Conservation (phyloP, 92 coral and sea anemone species). For the Palythoa grandis region DNA sequence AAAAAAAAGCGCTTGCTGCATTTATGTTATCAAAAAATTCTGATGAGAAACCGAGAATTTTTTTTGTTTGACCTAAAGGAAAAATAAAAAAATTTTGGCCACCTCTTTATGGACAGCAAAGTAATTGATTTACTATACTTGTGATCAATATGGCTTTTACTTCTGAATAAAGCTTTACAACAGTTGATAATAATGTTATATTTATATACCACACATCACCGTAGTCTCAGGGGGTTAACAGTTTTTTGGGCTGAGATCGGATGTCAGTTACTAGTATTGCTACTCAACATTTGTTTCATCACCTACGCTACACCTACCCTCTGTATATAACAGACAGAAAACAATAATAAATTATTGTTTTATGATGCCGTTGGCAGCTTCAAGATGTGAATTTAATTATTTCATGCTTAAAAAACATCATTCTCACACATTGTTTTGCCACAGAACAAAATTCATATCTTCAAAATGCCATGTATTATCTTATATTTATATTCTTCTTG, state of each 20-base stretch:
- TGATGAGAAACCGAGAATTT: no score
- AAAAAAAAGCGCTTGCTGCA: no score
- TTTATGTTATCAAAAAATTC: no score
- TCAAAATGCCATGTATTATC: conserved; percentile 27
- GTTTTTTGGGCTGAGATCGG: no score
- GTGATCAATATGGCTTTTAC: not conserved
- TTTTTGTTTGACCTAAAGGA: no score
- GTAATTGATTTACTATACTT: no score
- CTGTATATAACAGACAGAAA: not conserved
- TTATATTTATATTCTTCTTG: not conserved
- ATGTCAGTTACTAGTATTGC: no score
- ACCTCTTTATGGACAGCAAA: no score
- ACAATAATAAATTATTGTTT: not conserved
- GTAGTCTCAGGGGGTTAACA: not conserved
- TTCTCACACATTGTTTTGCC: conserved; percentile 37
- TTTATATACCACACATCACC: conserved; percentile 40
- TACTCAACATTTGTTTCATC: not conserved
- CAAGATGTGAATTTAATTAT: conserved; percentile 40
- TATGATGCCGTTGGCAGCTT: conserved; percentile 37
- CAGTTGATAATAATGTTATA: conserved; percentile 8
- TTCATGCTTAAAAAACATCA: conserved; percentile 26
- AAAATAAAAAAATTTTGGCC: no score
- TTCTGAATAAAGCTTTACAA: conserved; percentile 30
- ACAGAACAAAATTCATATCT: conserved; percentile 31
- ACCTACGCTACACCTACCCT: conserved; percentile 30